phyloP scores from a whole-genome alignment of 1,140 invertebrate species.

The Drosophila bipectinata region DNA sequence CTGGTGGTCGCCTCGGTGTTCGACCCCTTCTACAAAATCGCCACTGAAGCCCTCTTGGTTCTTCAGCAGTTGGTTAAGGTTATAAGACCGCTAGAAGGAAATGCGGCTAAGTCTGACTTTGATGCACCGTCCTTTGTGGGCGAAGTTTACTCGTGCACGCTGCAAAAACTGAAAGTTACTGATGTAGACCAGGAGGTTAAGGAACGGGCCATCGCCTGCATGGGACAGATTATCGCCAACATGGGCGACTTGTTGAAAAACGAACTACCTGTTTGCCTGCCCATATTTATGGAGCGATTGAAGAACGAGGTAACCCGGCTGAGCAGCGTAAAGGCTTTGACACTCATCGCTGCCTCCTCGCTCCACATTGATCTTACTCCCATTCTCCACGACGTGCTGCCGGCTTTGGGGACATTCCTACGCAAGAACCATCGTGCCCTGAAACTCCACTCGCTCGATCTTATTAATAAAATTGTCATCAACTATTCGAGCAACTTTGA shows the following conservation, averaged over 20 bases:
- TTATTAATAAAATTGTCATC: slow-evolving; percentile 95
- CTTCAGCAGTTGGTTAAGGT: slow-evolving; percentile 97
- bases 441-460: slow-evolving; percentile 94
- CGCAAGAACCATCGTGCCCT: slow-evolving; percentile 98
- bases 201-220: slow-evolving; percentile 97
- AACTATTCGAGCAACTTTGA: slow-evolving; percentile 91
- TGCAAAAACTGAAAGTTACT: slow-evolving; percentile 94
- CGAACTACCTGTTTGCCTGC: slow-evolving; percentile 93
- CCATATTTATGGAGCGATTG: slow-evolving; percentile 96
- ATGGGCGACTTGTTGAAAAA: slow-evolving; percentile 91
- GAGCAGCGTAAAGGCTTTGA: slow-evolving; percentile 97
- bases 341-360: slow-evolving; percentile 96
- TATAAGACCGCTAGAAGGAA: slow-evolving; percentile 92
- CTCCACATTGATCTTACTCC: slow-evolving; percentile 93
- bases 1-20: slow-evolving; percentile 94
- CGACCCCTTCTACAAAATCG: slow-evolving; percentile 99
- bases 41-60: slow-evolving; percentile 96
- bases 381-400: slow-evolving; percentile 94
- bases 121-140: slow-evolving; percentile 92
- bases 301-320: slow-evolving; percentile 98
- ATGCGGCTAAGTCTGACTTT: slow-evolving; percentile 84
- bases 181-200: slow-evolving; percentile 99
- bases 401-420: slow-evolving; percentile 96
- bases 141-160: slow-evolving; percentile 93
- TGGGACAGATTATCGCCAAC: slow-evolving; percentile 97